Evolutionary conservation across 2,113 vertebrate genomes (phyloP).

Genomic region (Anguilla rostrata): DNA sequence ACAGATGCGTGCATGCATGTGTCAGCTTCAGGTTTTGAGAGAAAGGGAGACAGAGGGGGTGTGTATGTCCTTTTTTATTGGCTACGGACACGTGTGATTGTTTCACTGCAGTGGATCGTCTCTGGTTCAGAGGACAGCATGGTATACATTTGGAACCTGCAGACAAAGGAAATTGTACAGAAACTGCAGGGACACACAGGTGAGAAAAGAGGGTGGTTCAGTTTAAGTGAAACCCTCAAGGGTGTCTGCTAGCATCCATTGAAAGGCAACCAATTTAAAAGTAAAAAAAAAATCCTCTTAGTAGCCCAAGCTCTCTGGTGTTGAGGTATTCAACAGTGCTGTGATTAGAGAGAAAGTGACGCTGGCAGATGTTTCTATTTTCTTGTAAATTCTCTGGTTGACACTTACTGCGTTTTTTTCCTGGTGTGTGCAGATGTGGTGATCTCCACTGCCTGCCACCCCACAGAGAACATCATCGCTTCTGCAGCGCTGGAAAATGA

Average conservation of each 20-base stretch:
- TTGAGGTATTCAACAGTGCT: not conserved
- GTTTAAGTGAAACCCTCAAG: not conserved
- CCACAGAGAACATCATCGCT: conserved; percentile 98
- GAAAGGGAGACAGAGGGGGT: not conserved
- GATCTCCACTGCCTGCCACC: conserved; percentile 97
- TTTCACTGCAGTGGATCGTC: conserved; percentile 86
- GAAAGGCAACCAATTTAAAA: no score
- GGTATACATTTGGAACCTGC: conserved; percentile 98
- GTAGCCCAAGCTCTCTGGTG: no score
- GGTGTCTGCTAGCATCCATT: no score
- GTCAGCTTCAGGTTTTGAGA: not conserved
- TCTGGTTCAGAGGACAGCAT: conserved; percentile 98
- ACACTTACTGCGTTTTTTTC: not conserved
- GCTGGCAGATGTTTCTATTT: not conserved
- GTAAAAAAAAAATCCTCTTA: no score
- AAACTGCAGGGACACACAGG: conserved; percentile 98
- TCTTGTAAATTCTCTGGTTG: no score
- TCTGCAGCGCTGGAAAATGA: conserved; percentile 97
- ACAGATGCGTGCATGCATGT: no score
- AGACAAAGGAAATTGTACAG: conserved; percentile 99
- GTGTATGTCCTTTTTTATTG: not conserved
- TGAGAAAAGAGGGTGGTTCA: conserved; percentile 44
- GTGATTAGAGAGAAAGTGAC: not conserved
- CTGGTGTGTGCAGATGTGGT: conserved; percentile 80
- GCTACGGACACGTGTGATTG: not conserved